These are phyloP conservation scores for Boulengeromyrus knoepffleri DNA, from an alignment of 2,113 vertebrate genomes.

Conservation along the genomic window DNA sequence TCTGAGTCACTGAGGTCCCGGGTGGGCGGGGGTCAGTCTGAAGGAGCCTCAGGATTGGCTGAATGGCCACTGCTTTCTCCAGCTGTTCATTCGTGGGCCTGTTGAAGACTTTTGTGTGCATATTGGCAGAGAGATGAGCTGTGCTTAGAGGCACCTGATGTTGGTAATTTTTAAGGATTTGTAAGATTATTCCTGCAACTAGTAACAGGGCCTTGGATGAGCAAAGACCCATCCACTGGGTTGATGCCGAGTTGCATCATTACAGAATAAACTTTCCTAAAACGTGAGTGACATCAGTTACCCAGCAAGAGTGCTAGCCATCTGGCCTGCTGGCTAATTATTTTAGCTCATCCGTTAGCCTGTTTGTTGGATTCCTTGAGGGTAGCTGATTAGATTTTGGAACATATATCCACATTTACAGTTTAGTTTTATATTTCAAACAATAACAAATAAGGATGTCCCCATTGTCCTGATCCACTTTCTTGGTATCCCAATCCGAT, in stretches of 20 bases:
- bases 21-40: neutral
- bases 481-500: neutral
- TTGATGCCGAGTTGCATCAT: too few species aligned
- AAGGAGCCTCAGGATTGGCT: neutral
- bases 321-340: neutral
- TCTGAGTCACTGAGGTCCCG: neutral
- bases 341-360: neutral
- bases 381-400: neutral
- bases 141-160: neutral
- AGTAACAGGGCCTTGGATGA: neutral
- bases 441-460: neutral
- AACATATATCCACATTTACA: neutral
- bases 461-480: neutral
- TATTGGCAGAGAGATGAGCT: neutral
- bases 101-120: neutral
- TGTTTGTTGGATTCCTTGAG: neutral
- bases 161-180: neutral
- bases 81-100: neutral
- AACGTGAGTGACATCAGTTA: neutral
- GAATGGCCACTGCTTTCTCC: neutral
- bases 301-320: neutral
- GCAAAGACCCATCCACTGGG: neutral
- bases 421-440: neutral
- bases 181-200: neutral
- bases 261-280: too few species aligned